Evolutionary conservation across 2,888 invertebrate species (phyloP).

Genomic region (Stenodera caucasica): DNA sequence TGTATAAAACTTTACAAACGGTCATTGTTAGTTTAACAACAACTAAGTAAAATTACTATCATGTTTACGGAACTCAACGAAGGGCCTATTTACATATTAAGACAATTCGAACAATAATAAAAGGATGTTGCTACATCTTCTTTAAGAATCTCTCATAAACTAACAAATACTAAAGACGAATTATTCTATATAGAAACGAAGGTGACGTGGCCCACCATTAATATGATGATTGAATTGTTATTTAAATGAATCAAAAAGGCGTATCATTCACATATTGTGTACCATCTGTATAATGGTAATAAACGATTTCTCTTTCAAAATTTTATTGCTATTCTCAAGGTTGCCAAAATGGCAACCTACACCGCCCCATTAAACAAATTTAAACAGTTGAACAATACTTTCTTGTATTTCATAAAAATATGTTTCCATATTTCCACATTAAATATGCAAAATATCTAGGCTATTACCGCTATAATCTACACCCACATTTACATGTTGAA

Average conservation of each 20-base stretch:
- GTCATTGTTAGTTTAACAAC: conserved; percentile 1
- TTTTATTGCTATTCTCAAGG: conserved; percentile 2
- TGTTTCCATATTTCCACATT: neutral
- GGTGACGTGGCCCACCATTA: neutral
- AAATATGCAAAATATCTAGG: conserved; percentile 5
- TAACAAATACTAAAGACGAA: neutral
- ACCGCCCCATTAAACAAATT: neutral
- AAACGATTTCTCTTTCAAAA: neutral
- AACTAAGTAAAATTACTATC: neutral
- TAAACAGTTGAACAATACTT: neutral
- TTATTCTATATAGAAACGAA: neutral
- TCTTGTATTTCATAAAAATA: neutral
- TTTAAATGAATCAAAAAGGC: conserved; percentile 6
- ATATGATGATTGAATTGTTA: conserved; percentile 7
- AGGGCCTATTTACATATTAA: neutral
- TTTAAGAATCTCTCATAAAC: neutral
- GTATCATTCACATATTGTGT: neutral
- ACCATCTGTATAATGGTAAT: conserved; percentile 2
- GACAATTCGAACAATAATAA: neutral
- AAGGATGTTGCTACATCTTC: neutral
- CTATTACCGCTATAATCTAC: neutral
- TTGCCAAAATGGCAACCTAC: neutral
- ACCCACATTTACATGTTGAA: neutral
- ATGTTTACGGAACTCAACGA: neutral
- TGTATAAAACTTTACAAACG: neutral